Evolutionary conservation across 2,113 vertebrate genomes (phyloP), one percentile per base, ranked within the genome.

Genomic region (Struthio camelus): DNA sequence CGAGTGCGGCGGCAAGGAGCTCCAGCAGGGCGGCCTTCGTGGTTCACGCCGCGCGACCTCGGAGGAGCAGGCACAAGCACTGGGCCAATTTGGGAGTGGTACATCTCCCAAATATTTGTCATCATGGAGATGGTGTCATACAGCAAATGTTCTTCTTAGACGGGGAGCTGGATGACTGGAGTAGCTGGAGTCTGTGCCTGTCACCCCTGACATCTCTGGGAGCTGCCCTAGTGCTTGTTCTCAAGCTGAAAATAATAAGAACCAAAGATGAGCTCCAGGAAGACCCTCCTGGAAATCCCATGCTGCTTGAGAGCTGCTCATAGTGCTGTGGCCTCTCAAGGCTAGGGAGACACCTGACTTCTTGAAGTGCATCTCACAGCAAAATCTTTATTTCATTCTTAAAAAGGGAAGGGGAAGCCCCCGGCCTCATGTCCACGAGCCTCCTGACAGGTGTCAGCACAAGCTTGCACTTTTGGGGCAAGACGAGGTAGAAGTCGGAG

Each of bases 161-260:
- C 32, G 19, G 1, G 66, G 77, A 71, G 54, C 20, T 0, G 4
- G 56, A 50, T 0, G 2, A 17, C 0, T n/a, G 48, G 48, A 28
- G 48, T 19, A 36, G 65, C 8, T 22, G 65, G 46, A 53, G 44
- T 8, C 56, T 14, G 27, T n/a, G 42, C 4, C 2, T 3, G 12
- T 36, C 0, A 3, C 1, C 3, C 50, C 83, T 6, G 1, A 0
- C 17, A 54, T 36, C 46, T 54, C 27, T 2, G 30, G 62, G 78
- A 61, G 59, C 66, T 71, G 38, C 72, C 17, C 24, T 46, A 6
- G 42, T 1, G 3, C 42, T 53, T 40, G 44, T 1, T 1, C 15
- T 34, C 4, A 2, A 44, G 42, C 58, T 71, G 23, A 22, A 32
- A 56, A 56, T 56, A 50, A 25, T 25, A 27, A 17, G 58, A 78